These are phyloP conservation scores for Drosophila fungiperda DNA, from an alignment of 2,888 invertebrate species.

Conservation along the genomic window DNA sequence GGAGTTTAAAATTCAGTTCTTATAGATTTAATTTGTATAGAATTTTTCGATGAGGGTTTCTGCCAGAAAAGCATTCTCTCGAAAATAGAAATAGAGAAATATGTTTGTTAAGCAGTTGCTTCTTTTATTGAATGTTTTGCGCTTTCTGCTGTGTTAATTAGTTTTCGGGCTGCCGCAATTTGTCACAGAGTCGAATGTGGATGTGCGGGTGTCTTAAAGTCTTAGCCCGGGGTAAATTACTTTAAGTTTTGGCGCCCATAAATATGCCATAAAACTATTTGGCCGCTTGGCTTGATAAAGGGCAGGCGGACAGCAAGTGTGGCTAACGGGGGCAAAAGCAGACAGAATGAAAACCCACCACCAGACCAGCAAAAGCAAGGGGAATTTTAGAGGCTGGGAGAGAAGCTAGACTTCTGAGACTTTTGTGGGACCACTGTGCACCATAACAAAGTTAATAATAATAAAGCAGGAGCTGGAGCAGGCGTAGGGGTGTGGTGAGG, in stretches of 20 bases:
- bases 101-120: conserved; percentile 13
- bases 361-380: conserved; percentile 12
- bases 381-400: conserved; percentile 24
- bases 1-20: not conserved
- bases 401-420: conserved; percentile 57
- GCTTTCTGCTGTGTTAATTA: conserved; percentile 64
- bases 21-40: not conserved
- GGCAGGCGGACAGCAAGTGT: conserved; percentile 70
- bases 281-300: conserved; percentile 70
- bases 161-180: conserved; percentile 66
- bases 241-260: conserved; percentile 76
- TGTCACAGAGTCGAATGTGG: conserved; percentile 59
- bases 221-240: conserved; percentile 61
- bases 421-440: conserved; percentile 47
- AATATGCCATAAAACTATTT: conserved; percentile 78
- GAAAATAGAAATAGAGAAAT: conserved; percentile 1
- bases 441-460: conserved; percentile 79
- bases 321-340: conserved; percentile 42
- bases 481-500: conserved; percentile 10
- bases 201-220: conserved; percentile 68
- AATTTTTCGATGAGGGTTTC: not conserved
- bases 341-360: conserved; percentile 30
- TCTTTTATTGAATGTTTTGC: conserved; percentile 45
- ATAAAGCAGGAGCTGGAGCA: conserved; percentile 56
- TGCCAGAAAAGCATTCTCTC: not conserved